Evolutionary conservation across 2,888 invertebrate genomes (phyloP).

Genomic region (Campopleginae sp.): DNA sequence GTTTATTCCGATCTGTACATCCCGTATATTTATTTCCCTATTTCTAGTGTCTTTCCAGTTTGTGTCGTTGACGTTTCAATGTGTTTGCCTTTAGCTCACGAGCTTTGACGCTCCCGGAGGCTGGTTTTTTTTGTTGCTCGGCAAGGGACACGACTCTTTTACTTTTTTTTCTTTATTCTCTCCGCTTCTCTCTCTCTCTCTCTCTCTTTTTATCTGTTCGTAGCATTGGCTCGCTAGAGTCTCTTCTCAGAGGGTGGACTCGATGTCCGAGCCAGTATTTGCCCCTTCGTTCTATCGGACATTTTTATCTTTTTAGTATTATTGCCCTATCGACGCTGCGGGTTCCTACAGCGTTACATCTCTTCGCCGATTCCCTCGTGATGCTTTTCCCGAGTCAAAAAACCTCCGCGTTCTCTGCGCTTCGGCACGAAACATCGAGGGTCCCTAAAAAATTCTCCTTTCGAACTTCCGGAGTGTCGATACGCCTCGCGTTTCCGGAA

Average conservation of each 20-base stretch:
- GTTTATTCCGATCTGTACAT: conserved; percentile 44
- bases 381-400: conserved; percentile 19
- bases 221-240: conserved; percentile 71
- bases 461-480: conserved; percentile 10
- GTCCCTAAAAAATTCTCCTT: conserved; percentile 6
- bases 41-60: conserved; percentile 43
- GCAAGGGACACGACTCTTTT: conserved; percentile 4
- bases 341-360: conserved; percentile 68
- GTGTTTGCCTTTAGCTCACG: conserved; percentile 57
- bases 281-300: conserved; percentile 69
- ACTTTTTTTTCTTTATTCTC: conserved; percentile 32
- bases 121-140: conserved; percentile 37
- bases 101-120: conserved; percentile 66
- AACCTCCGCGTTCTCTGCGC: neutral
- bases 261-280: conserved; percentile 59
- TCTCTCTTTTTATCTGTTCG: conserved; percentile 60
- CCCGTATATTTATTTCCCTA: conserved; percentile 60
- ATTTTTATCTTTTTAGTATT: conserved; percentile 84
- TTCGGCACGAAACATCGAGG: conserved; percentile 6
- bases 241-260: conserved; percentile 76
- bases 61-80: conserved; percentile 66
- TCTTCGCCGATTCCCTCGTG: conserved; percentile 7
- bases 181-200: neutral
- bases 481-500: conserved; percentile 40
- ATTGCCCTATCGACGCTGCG: conserved; percentile 82